Base-by-base conservation (phyloP, 2,113 vertebrate species). In the Arothron firmamentum region DNA sequence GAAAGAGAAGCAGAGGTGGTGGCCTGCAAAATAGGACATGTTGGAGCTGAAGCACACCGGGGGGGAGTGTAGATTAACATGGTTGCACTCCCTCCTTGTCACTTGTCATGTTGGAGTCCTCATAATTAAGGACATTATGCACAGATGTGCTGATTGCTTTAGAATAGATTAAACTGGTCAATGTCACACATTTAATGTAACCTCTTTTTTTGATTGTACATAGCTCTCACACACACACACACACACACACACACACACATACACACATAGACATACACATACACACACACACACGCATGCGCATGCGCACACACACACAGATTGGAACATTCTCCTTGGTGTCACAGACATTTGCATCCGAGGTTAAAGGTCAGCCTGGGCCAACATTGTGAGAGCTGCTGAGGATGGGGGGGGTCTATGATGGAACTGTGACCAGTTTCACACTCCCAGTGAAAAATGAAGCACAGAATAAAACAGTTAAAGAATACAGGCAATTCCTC, bases 311-410 rank as follows among this genome's bases (percentile, higher is more conserved):
- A 31, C 14, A 51, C 6, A 62, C 61, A 49, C 25, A 52, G 48
- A 10, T 9, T 38, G 42, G 34, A 42, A 51, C 54, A 69, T 80
- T 85, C 54, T 82, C 64, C 48, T 48, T 21, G 56, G 70, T 83
- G 75, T 80, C 72, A 71, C 79, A 72, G 60, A 77, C 86, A 75
- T 88, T 80, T 80, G 81, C 82, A 74, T 80, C 48, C 56, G 28
- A 47, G 82, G 85, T 86, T 81, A 85, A 45, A 52, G 87, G 78
- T 85, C 63, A 10, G 15, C 34, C 56, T 7, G 1, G 77, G 59
- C 52, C 77, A 62, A 77, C 80, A 85, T 83, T 86, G 80, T 85
- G 48, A 66, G 75, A 72, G 55, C 65, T 17, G 34, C 52, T 14
- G 38, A 63, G 56, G 60, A 65, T 62, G 52, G 76, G 23, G 55